Percentiles rank a stretch among this genome's conserved stretches.
Evolutionary conservation across 2,888 invertebrate genomes (phyloP).

Genomic region (Pycnomerus fuliginosus): DNA sequence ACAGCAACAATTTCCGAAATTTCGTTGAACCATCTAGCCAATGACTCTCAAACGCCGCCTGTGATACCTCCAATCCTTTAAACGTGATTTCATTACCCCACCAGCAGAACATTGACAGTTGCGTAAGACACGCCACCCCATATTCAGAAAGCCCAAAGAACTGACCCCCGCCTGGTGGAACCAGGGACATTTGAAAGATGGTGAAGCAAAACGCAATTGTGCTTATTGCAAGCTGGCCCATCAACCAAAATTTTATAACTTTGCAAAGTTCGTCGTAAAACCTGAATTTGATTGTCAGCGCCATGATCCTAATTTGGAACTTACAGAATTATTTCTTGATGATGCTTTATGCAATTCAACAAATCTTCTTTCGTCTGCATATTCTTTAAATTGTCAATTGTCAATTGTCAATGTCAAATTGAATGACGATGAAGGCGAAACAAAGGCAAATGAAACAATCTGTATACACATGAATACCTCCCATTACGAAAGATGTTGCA

Average conservation of each 20-base stretch:
- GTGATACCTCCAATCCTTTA: neutral
- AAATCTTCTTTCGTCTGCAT: neutral
- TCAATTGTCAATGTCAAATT: slow-evolving; percentile 8
- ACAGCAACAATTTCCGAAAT: neutral
- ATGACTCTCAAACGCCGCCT: neutral
- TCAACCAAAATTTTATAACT: neutral
- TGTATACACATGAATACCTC: slow-evolving; percentile 2
- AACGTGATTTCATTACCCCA: slow-evolving; percentile 6
- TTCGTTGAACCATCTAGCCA: neutral
- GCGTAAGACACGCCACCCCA: slow-evolving; percentile 1
- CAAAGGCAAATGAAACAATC: slow-evolving; percentile 7
- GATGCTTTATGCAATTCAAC: slow-evolving; percentile 8
- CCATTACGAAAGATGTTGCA: neutral
- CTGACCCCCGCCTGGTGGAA: slow-evolving; percentile 6
- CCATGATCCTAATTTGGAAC: neutral
- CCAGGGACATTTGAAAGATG: slow-evolving; percentile 3
- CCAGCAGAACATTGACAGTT: slow-evolving; percentile 13
- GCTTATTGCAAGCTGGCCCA: slow-evolving; percentile 7
- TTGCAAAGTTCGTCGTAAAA: no score
- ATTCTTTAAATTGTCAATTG: slow-evolving; percentile 9
- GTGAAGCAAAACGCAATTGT: slow-evolving; percentile 10
- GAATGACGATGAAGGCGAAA: slow-evolving; percentile 6
- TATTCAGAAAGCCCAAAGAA: slow-evolving; percentile 5
- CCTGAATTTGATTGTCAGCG: no score
- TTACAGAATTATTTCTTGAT: slow-evolving; percentile 8